These are phyloP conservation scores for Dendrolimus kikuchii DNA, from an alignment of 1,140 invertebrate species.

Conservation along the genomic window DNA sequence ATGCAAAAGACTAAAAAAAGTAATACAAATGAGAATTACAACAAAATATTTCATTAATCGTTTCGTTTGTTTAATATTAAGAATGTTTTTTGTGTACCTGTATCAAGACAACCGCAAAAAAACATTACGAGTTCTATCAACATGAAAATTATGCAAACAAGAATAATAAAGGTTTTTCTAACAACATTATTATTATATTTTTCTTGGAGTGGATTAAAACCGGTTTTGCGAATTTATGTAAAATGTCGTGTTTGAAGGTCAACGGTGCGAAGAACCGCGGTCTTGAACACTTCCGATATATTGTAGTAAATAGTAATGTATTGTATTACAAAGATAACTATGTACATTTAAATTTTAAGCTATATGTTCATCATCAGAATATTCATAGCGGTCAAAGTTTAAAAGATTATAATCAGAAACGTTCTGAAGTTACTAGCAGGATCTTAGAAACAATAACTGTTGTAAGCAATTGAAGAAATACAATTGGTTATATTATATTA, in stretches of 20 bases:
- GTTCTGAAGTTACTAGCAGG: constrained; percentile 8
- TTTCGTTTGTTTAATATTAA: too few species aligned
- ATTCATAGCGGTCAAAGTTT: constrained; percentile 4
- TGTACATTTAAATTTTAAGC: neutral
- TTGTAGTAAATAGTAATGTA: constrained; percentile 4
- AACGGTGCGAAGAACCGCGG: constrained; percentile 25
- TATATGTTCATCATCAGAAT: neutral
- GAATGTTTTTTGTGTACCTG: too few species aligned
- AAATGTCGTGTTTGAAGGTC: constrained; percentile 34
- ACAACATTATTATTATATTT: neutral
- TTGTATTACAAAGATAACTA: too few species aligned
- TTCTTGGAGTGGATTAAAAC: constrained; percentile 13
- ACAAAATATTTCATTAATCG: too few species aligned
- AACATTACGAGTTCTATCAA: too few species aligned
- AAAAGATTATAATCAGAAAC: constrained; percentile 1
- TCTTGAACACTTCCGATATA: constrained; percentile 24
- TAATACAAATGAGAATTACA: too few species aligned
- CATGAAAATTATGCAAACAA: too few species aligned
- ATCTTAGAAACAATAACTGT: too few species aligned
- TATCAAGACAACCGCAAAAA: too few species aligned
- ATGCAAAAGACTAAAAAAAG: too few species aligned
- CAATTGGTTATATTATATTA: too few species aligned
- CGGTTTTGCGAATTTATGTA: constrained; percentile 31
- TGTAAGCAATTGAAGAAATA: too few species aligned
- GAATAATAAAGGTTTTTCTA: neutral